phyloP scores from a whole-genome alignment of 2,113 vertebrate species.

The Anolis sagrei region DNA sequence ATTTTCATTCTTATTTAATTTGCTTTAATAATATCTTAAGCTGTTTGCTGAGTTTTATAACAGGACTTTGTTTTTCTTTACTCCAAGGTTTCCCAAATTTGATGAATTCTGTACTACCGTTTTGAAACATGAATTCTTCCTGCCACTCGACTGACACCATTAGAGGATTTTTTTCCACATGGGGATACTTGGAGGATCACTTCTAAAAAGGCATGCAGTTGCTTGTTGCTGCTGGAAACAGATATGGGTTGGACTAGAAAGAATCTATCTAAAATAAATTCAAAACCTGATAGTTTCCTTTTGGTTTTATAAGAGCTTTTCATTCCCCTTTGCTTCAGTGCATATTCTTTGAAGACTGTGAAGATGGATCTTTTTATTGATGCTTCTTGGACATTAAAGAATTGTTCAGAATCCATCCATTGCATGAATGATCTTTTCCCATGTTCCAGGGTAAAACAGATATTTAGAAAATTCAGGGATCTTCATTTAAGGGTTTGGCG shows the following conservation, averaged over 20 bases:
- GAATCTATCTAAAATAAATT: too few species aligned
- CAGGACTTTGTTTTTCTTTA: background rate
- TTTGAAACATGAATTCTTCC: background rate
- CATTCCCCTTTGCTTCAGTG: too few species aligned
- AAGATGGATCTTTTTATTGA: background rate
- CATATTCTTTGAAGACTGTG: background rate
- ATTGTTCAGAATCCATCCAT: background rate
- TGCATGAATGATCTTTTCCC: background rate
- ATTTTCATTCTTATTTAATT: slow-evolving; percentile 14
- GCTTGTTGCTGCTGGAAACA: background rate
- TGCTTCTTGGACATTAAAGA: background rate
- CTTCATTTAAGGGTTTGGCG: too few species aligned
- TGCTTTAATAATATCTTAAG: slow-evolving; percentile 11
- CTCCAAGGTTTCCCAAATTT: background rate
- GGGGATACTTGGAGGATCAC: background rate
- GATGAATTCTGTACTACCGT: background rate
- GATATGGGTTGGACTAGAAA: background rate
- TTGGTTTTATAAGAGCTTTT: too few species aligned
- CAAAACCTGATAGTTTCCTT: too few species aligned
- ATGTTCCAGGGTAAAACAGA: background rate
- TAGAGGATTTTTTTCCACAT: background rate
- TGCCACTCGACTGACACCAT: too few species aligned
- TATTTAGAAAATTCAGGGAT: too few species aligned
- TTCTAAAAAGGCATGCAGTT: too few species aligned
- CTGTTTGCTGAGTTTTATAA: background rate